Evolutionary conservation across 1,140 invertebrate species (phyloP), one percentile per base, ranked within the genome.

Genomic region (Ladona fulva): DNA sequence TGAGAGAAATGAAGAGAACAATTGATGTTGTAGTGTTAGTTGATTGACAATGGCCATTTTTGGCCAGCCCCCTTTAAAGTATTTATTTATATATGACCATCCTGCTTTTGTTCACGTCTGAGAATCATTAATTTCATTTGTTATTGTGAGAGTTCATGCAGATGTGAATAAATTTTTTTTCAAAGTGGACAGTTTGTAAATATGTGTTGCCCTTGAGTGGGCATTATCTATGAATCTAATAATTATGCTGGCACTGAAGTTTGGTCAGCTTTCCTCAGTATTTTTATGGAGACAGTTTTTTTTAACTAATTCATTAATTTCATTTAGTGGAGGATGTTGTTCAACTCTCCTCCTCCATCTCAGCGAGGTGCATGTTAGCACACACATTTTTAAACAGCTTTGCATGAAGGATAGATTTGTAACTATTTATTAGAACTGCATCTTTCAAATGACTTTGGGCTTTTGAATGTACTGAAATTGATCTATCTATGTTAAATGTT

Each of bases 271-370:
- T 22, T 19, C 52, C 52, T 66, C 52, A 66, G 52, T 66, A 66
- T 66, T 66, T 66, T 66, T 37, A 37, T 37, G 29, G 52, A 66
- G 52, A 66, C n/a, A 66, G 52, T 66, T 66, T 66, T 52, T 52
- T 19, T 66, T 8, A 66, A 66, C 52, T 66, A 66, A 66, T 66
- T 66, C 52, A 66, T 66, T 66, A 19, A 19, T 22, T 66, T 66
- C 14, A 66, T 66, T 66, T 66, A 19, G 52, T 12, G 52, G 14
- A 22, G 52, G 52, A 10, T 11, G 44, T 11, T 10, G 19, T 19
- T 19, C n/a, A 22, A 66, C 3, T 66, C 5, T 6, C 14, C 52
- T 66, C 52, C n/a, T 66, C 52, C 52, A 66, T 66, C 52, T 19
- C 52, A 16, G 16, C n/a, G 52, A 66, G 52, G 52, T 66, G 52